Percentiles rank a stretch among this genome's conserved stretches.
These are phyloP conservation scores for Dryadula phaetusa DNA, from an alignment of 2,888 invertebrate species.

Conservation along the genomic window DNA sequence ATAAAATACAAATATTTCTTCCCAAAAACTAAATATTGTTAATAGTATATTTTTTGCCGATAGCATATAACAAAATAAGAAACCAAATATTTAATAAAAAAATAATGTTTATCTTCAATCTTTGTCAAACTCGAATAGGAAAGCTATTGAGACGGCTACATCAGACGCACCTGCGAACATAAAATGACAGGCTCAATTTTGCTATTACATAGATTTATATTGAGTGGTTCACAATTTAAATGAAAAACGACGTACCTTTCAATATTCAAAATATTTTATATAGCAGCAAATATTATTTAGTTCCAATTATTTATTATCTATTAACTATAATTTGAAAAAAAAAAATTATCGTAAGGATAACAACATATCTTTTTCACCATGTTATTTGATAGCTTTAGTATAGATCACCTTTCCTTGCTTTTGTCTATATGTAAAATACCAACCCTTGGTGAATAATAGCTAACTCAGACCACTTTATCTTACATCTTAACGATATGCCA, in stretches of 20 bases:
- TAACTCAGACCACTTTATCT: conserved; percentile 5
- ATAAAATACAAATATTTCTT: too few species aligned
- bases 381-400: background rate
- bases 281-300: too few species aligned
- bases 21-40: background rate
- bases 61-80: background rate
- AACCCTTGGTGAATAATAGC: conserved; percentile 1
- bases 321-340: too few species aligned
- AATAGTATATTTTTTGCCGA: background rate
- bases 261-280: background rate
- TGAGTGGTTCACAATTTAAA: conserved; percentile 8
- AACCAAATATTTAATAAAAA: conserved; percentile 4
- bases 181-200: conserved; percentile 26
- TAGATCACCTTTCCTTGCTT: background rate
- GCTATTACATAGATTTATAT: background rate
- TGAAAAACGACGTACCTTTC: background rate
- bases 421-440: background rate
- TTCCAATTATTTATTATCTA: too few species aligned
- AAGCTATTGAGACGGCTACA: conserved; percentile 21
- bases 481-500: background rate
- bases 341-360: too few species aligned
- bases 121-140: conserved; percentile 13
- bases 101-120: conserved; percentile 14
- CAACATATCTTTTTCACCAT: background rate
- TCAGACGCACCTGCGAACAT: conserved; percentile 18